Evolutionary conservation across 1,140 invertebrate species (phyloP).

Genomic region (Musca vetustissima): DNA sequence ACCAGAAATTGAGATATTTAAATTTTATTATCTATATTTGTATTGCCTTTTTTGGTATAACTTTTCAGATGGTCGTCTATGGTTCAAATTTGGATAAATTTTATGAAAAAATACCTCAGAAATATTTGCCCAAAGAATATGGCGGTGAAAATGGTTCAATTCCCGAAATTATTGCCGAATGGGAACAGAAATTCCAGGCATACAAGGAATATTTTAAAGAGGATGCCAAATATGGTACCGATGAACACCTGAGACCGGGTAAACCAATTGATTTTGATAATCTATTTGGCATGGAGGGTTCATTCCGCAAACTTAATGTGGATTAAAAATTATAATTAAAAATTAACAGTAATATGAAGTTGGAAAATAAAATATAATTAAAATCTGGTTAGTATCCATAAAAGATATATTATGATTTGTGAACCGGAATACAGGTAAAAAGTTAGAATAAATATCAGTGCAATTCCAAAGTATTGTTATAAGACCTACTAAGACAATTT

Average conservation of each 20-base stretch:
- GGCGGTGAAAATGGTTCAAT: constrained; percentile 58
- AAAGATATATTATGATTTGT: too few relatives aligned
- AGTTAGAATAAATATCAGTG: too few relatives aligned
- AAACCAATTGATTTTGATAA: constrained; percentile 52
- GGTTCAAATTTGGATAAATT: constrained; percentile 54
- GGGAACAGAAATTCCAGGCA: constrained; percentile 37
- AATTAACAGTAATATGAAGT: background rate
- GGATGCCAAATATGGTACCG: constrained; percentile 58
- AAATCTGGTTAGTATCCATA: too few relatives aligned
- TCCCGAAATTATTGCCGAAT: constrained; percentile 34
- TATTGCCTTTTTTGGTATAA: background rate
- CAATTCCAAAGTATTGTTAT: too few relatives aligned
- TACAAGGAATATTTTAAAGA: constrained; percentile 58
- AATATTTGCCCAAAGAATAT: constrained; percentile 59
- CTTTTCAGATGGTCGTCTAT: background rate
- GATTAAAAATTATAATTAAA: constrained; percentile 39
- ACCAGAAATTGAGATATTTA: background rate
- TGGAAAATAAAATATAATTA: background rate
- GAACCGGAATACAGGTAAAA: too few relatives aligned
- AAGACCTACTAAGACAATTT: too few relatives aligned
- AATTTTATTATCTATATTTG: too few relatives aligned
- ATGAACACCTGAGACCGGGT: constrained; percentile 59
- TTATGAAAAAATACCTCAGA: constrained; percentile 56
- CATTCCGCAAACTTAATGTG: constrained; percentile 57
- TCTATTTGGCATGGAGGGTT: constrained; percentile 62